A percentile compares a stretch with the other conserved stretches of the same genome.
Evolutionary conservation across 2,797 vertebrate genomes (phyloP).

Genomic region (Phataginus tricuspis): DNA sequence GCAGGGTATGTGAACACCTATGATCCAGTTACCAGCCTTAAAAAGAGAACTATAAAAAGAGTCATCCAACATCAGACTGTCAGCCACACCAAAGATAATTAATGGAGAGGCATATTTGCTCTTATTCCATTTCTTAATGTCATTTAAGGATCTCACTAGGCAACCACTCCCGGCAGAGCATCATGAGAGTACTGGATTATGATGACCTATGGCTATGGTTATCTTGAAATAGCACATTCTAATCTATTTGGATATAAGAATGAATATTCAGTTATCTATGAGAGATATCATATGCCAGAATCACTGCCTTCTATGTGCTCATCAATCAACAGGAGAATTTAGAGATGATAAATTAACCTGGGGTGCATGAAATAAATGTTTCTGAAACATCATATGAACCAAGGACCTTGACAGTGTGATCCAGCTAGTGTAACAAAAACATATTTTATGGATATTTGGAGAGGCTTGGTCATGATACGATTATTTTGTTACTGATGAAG

Average conservation of each 20-base stretch:
- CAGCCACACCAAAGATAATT: background rate
- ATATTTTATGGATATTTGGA: background rate
- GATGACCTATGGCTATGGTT: background rate
- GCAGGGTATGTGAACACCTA: background rate
- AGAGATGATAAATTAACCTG: background rate
- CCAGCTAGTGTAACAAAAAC: background rate
- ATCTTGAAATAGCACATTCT: background rate
- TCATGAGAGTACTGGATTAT: background rate
- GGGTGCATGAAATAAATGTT: background rate
- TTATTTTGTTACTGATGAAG: background rate
- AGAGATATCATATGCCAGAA: background rate
- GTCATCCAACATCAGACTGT: background rate
- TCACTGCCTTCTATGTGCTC: background rate
- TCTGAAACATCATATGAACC: background rate
- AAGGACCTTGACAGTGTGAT: background rate
- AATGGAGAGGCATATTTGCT: background rate
- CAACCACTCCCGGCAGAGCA: background rate
- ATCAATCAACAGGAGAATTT: background rate
- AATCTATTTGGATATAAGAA: background rate
- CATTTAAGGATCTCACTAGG: background rate
- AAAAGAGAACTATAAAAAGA: background rate
- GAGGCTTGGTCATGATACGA: background rate
- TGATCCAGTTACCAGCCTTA: background rate
- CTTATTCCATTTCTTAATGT: background rate
- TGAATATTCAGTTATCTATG: conserved; percentile 6